A percentile compares a stretch with the other conserved stretches of the same genome.
phyloP scores from a whole-genome alignment of 2,797 vertebrate species.

The Chrysocyon brachyurus region DNA sequence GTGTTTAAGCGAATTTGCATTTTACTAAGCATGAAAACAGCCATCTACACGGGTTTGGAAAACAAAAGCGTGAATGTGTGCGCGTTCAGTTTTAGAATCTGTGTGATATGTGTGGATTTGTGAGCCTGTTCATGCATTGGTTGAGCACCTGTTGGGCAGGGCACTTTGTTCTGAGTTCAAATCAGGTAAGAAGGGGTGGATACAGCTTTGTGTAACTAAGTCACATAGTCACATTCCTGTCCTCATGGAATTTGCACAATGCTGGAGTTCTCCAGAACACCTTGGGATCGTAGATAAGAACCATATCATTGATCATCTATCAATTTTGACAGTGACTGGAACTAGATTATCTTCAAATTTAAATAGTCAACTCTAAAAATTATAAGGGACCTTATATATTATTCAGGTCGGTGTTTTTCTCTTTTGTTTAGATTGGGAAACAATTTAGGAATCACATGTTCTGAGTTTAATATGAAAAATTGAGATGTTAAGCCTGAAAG shows the following conservation, averaged over 20 bases:
- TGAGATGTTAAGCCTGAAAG: conserved; percentile 1
- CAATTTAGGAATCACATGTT: background rate
- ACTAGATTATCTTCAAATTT: background rate
- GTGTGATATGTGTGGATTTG: background rate
- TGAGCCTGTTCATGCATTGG: background rate
- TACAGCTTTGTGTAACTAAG: background rate
- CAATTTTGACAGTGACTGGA: background rate
- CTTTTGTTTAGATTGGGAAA: background rate
- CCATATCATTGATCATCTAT: background rate
- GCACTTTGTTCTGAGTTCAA: background rate
- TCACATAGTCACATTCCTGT: background rate
- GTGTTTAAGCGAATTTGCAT: background rate
- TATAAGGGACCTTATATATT: background rate
- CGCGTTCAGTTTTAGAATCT: background rate
- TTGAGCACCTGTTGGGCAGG: background rate
- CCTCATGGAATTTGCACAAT: background rate
- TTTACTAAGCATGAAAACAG: conserved; percentile 8
- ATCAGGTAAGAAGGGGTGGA: background rate
- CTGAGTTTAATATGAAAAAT: background rate
- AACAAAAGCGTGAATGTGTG: background rate
- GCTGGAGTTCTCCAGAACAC: background rate
- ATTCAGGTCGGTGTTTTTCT: background rate
- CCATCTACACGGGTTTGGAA: background rate
- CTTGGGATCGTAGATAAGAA: background rate
- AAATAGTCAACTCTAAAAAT: background rate